Evolutionary conservation across 1,140 invertebrate species (phyloP).

Genomic region (Drosophila sp.): DNA sequence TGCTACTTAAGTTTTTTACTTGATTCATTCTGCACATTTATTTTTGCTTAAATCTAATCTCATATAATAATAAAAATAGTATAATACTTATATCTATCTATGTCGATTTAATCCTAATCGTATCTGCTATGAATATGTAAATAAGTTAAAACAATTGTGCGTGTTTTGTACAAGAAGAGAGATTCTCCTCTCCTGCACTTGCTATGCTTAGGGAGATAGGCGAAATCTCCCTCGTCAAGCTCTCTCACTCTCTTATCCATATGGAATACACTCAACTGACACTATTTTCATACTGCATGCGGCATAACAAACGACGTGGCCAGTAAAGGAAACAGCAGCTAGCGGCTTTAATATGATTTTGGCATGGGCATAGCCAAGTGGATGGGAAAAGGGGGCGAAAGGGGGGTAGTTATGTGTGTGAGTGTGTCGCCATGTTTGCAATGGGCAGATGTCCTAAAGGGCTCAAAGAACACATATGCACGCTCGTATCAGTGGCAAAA

Average conservation of each 20-base stretch:
- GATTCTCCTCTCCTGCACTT: background rate
- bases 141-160: conserved; percentile 64
- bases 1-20: no score
- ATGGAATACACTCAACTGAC: conserved; percentile 57
- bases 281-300: conserved; percentile 60
- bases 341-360: conserved; percentile 46
- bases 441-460: conserved; percentile 42
- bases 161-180: conserved; percentile 11
- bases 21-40: no score
- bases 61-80: no score
- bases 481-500: conserved; percentile 31
- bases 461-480: conserved; percentile 42
- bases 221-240: no score
- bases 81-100: no score
- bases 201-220: no score
- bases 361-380: conserved; percentile 1
- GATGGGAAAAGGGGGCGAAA: no score
- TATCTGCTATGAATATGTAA: conserved; percentile 58
- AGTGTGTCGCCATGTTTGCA: conserved; percentile 31
- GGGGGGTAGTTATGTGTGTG: background rate
- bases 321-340: conserved; percentile 21
- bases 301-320: conserved; percentile 45
- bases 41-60: no score
- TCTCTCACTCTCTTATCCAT: conserved; percentile 32
- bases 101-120: conserved; percentile 3